Conservation (phyloP, 35 echinoderm and acorn worm genomes). For the Patiria miniata region DNA sequence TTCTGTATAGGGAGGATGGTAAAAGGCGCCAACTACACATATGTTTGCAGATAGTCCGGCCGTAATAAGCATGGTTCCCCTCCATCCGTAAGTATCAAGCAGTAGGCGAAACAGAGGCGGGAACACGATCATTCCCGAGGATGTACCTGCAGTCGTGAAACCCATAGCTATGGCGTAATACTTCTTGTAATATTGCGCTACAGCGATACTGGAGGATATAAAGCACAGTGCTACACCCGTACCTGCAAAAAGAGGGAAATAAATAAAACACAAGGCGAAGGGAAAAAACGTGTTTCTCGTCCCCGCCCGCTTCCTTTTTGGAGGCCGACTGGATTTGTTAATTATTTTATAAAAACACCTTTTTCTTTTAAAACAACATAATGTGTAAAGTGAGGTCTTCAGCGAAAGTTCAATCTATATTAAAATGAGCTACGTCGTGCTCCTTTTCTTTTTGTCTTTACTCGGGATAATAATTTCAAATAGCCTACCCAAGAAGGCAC, state of each 20-base stretch:
- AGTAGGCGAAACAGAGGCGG: conserved; percentile 25
- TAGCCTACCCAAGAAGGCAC: background rate
- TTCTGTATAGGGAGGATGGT: background rate
- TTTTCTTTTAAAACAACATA: no score
- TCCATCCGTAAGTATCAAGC: conserved; percentile 38
- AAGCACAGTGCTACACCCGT: conserved; percentile 19
- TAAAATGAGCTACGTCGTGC: no score
- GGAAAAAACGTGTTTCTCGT: no score
- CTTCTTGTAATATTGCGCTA: conserved; percentile 35
- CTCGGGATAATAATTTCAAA: no score
- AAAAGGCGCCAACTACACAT: conserved; percentile 33
- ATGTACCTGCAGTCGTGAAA: conserved; percentile 10
- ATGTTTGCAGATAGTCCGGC: conserved; percentile 18
- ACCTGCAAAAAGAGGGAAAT: conserved; percentile 20
- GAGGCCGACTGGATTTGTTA: no score
- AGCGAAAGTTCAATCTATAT: no score
- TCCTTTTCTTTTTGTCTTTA: no score
- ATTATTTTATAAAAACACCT: no score
- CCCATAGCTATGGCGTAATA: background rate
- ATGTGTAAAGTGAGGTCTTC: no score
- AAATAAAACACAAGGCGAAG: no score
- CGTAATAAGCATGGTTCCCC: conserved; percentile 36
- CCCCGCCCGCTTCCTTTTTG: no score
- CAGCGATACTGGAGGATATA: background rate
- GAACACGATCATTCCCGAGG: conserved; percentile 18